phyloP scores from a whole-genome alignment of 2,797 vertebrate genomes.

The Myotis myotis region DNA sequence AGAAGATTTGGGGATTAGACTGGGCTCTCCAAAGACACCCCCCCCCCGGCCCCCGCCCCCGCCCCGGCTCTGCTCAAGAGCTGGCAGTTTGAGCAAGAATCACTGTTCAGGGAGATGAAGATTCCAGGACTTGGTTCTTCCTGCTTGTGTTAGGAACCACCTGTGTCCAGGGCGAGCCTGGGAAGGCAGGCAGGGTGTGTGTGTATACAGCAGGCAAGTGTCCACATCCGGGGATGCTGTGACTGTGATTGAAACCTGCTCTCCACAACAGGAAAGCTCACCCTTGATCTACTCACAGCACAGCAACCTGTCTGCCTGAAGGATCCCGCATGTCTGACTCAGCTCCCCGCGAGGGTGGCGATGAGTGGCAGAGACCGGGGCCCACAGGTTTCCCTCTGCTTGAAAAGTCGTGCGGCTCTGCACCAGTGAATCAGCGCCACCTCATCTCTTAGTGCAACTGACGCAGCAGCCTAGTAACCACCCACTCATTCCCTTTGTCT shows the following conservation, averaged over 20 bases:
- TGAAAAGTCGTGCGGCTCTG: conserved; percentile 52
- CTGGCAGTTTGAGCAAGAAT: conserved; percentile 7
- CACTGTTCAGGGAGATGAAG: not conserved
- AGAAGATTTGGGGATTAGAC: not conserved
- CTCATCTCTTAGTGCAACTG: conserved; percentile 52
- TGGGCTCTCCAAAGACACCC: not conserved
- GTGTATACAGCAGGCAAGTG: not conserved
- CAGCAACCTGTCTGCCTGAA: not conserved
- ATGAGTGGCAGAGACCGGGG: conserved; percentile 37
- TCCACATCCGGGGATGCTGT: not conserved
- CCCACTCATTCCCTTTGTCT: conserved; percentile 67
- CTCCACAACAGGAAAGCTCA: not conserved
- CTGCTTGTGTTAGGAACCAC: not conserved
- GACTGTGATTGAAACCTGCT: not conserved
- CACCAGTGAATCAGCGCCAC: conserved; percentile 67
- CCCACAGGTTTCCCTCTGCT: conserved; percentile 48
- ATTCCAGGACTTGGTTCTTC: not conserved
- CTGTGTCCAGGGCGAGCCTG: not conserved
- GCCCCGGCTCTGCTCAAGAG: conserved; percentile 1
- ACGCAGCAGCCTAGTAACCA: conserved; percentile 58
- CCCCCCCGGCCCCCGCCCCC: rapidly evolving
- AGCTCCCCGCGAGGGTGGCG: not conserved
- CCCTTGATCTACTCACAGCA: not conserved
- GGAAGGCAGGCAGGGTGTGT: not conserved
- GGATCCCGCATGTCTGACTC: conserved; percentile 47